These are phyloP conservation scores for Brachionus koreanus DNA, from an alignment of 1,140 invertebrate species.

Conservation along the genomic window DNA sequence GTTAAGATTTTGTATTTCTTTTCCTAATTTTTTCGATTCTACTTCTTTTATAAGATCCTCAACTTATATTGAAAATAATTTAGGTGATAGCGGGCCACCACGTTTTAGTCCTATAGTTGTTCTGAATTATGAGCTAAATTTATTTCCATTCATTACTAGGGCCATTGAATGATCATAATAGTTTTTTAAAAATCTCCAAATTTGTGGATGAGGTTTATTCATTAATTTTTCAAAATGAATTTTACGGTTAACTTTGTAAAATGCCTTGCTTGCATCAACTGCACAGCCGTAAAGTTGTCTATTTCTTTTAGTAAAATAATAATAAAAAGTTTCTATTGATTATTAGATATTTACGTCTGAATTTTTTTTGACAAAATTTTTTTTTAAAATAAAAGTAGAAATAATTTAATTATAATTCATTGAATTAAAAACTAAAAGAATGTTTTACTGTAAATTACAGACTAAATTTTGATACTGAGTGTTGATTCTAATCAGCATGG, in stretches of 20 bases:
- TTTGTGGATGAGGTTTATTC: not conserved
- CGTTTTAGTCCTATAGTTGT: not conserved
- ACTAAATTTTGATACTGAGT: not conserved
- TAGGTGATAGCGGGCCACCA: not conserved
- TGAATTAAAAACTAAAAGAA: too few species aligned
- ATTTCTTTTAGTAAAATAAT: too few species aligned
- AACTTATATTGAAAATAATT: not conserved
- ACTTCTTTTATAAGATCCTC: not conserved
- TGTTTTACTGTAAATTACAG: too few species aligned
- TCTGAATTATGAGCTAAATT: not conserved
- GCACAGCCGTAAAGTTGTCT: too few species aligned
- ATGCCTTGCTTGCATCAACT: too few species aligned
- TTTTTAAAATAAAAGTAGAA: too few species aligned
- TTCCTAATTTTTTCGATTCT: not conserved
- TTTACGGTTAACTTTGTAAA: not conserved
- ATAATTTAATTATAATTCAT: too few species aligned
- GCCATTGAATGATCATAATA: not conserved
- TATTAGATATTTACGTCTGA: too few species aligned
- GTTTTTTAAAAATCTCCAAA: not conserved
- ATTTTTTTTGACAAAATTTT: too few species aligned
- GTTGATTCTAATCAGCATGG: not conserved
- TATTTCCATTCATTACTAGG: not conserved
- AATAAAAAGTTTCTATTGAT: too few species aligned
- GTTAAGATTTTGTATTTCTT: too few species aligned
- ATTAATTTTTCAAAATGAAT: too few species aligned